A percentile compares a stretch with the other conserved stretches of the same genome.
Conservation (phyloP, 1,140 invertebrate genomes). For the Diabrotica undecimpunctata region DNA sequence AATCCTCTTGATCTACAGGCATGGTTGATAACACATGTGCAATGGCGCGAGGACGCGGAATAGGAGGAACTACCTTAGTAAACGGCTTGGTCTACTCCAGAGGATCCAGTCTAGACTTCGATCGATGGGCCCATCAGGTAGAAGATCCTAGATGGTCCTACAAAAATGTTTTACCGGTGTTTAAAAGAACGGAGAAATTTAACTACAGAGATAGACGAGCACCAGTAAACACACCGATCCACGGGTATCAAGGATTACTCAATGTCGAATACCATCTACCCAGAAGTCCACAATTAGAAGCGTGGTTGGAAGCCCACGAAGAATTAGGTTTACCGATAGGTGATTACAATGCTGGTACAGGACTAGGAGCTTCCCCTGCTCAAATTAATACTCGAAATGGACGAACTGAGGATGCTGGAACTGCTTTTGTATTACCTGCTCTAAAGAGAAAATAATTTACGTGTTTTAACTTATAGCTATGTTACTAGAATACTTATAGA, state of each 20-base stretch:
- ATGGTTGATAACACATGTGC: slow-evolving; percentile 36
- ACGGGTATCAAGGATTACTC: slow-evolving; percentile 19
- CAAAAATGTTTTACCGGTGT: slow-evolving; percentile 60
- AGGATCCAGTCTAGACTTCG: slow-evolving; percentile 59
- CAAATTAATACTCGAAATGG: slow-evolving; percentile 53
- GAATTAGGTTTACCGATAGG: slow-evolving; percentile 5
- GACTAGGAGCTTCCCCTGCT: slow-evolving; percentile 45
- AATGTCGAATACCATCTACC: slow-evolving; percentile 17
- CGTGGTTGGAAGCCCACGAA: slow-evolving; percentile 35
- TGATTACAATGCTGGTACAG: slow-evolving; percentile 28
- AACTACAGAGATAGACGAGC: slow-evolving; percentile 46
- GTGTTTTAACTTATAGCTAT: slow-evolving; percentile 48
- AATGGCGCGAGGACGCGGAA: slow-evolving; percentile 44
- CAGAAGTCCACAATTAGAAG: slow-evolving; percentile 3
- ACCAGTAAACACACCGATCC: slow-evolving; percentile 11
- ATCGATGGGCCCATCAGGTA: slow-evolving; percentile 64
- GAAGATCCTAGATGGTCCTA: slow-evolving; percentile 64
- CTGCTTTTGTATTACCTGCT: slow-evolving; percentile 54
- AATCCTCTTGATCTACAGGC: slow-evolving; percentile 39
- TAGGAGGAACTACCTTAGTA: slow-evolving; percentile 58
- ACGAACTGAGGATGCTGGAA: slow-evolving; percentile 54
- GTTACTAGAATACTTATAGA: slow-evolving; percentile 55
- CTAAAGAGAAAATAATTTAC: slow-evolving; percentile 55
- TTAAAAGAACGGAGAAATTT: slow-evolving; percentile 48
- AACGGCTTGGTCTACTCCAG: slow-evolving; percentile 67